A percentile compares a stretch with the other conserved stretches of the same genome.
Evolutionary conservation across 2,888 invertebrate species (phyloP).

Genomic region (Biston stratarius): DNA sequence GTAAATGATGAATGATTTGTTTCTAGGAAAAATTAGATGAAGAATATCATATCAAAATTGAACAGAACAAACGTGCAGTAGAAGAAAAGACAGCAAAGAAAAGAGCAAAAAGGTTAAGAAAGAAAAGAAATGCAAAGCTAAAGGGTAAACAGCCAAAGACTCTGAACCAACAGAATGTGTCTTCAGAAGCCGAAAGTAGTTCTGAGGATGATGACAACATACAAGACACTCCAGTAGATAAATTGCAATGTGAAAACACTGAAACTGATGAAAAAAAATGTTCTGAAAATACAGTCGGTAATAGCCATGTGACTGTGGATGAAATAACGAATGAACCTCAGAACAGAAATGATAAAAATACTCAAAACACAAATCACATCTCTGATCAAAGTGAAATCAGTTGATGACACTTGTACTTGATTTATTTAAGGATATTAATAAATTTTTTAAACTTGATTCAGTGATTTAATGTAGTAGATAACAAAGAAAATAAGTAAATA

Average conservation of each 20-base stretch:
- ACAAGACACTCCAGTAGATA: slow-evolving; percentile 38
- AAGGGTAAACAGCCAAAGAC: slow-evolving; percentile 77
- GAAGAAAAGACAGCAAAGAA: slow-evolving; percentile 96
- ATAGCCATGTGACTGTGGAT: background rate
- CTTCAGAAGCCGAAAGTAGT: slow-evolving; percentile 70
- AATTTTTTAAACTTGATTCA: background rate
- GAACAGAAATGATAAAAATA: background rate
- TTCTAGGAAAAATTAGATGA: slow-evolving; percentile 93
- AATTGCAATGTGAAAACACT: slow-evolving; percentile 38
- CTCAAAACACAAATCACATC: slow-evolving; percentile 21
- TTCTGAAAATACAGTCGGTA: slow-evolving; percentile 2
- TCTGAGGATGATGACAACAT: slow-evolving; percentile 51
- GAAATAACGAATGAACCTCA: background rate
- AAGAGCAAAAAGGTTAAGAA: slow-evolving; percentile 94
- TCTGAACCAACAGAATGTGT: slow-evolving; percentile 35
- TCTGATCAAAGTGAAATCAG: slow-evolving; percentile 5
- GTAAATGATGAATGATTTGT: slow-evolving; percentile 2
- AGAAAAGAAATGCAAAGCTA: slow-evolving; percentile 84
- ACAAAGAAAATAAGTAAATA: background rate
- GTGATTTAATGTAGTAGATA: background rate
- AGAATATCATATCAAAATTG: slow-evolving; percentile 92
- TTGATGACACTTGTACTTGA: background rate
- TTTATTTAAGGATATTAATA: background rate
- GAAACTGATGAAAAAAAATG: slow-evolving; percentile 44
- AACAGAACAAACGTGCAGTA: slow-evolving; percentile 90